Evolutionary conservation across 2,113 vertebrate species (phyloP), one percentile per base, ranked within the genome.

Genomic region (Amphiprion ocellaris): DNA sequence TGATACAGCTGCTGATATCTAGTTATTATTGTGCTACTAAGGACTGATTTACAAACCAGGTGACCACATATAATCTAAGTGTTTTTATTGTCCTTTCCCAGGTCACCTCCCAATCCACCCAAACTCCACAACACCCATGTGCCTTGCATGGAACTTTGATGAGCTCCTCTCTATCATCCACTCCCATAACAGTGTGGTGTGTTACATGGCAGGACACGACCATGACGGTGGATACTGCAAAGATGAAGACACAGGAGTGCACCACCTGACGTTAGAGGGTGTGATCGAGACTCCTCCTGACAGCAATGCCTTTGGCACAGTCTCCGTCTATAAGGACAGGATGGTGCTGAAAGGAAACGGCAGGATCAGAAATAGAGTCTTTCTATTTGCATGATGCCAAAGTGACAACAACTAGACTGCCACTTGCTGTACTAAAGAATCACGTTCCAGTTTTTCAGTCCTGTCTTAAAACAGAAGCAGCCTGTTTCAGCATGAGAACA

Each of bases 91-190:
- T 30, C 26, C 39, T 67, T 54, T 41, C 72, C 56, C 94, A 99
- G 98, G 96, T 86, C 98, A 99, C 70, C 83, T 98, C 61, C 97
- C 98, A 0, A 89, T 99, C 66, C 96, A 98, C 62, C 97, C 97
- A 0, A 0, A 8, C 0, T 93, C 96, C 63, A 95, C 97, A 0
- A 86, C 92, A 0, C 21, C 65, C 0, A 78, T 96, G 21, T 97
- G 95, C 81, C 93, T 99, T 3, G 95, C 96, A 14, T 99, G 98
- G 98, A 99, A 99, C 90, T 96, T 93, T 1, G 47, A 91, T 2
- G 94, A 94, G 0, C 92, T 96, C 16, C 95, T 98, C 54, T 77
- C 92, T 0, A 39, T 96, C 7, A 92, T 98, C 0, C 92, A 93
- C 28, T 84, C 95, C 6, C 98, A 99, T 88, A 28, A 69, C 15